A percentile compares a stretch with the other conserved stretches of the same genome.
Conservation (phyloP, 2,113 vertebrate genomes). For the Pelobates fuscus region DNA sequence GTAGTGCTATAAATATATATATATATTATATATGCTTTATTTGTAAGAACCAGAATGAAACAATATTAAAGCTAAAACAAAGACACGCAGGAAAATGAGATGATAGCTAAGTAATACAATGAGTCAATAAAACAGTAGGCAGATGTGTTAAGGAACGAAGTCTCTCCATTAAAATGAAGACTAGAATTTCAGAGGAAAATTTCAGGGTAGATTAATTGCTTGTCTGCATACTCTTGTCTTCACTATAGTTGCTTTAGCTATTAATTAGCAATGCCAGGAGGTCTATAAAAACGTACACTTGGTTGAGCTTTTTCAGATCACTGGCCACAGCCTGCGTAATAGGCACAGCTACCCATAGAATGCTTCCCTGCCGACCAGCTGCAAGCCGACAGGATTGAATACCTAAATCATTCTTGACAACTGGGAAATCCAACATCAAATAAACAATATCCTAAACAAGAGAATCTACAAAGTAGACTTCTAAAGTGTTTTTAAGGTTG, state of each 20-base stretch:
- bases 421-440: neutral
- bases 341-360: conserved; percentile 2
- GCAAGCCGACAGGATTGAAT: neutral
- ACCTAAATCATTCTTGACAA: conserved; percentile 9
- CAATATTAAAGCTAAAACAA: neutral
- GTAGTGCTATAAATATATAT: no score
- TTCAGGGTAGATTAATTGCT: conserved; percentile 37
- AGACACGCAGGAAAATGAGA: conserved; percentile 6
- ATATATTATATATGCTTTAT: no score
- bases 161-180: conserved; percentile 20
- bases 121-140: conserved; percentile 31
- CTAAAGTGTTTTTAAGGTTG: no score
- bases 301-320: conserved; percentile 37
- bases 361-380: conserved; percentile 13
- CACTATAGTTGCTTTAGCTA: conserved; percentile 17
- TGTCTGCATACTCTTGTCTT: conserved; percentile 25
- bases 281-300: conserved; percentile 43
- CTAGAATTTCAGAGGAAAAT: conserved; percentile 28
- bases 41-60: no score
- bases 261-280: conserved; percentile 35
- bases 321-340: conserved; percentile 16
- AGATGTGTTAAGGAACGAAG: conserved; percentile 35
- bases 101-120: neutral
- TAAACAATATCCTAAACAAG: neutral
- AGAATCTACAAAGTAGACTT: neutral